Conservation (phyloP, 2,113 vertebrate genomes). For the Cisticola juncidis region DNA sequence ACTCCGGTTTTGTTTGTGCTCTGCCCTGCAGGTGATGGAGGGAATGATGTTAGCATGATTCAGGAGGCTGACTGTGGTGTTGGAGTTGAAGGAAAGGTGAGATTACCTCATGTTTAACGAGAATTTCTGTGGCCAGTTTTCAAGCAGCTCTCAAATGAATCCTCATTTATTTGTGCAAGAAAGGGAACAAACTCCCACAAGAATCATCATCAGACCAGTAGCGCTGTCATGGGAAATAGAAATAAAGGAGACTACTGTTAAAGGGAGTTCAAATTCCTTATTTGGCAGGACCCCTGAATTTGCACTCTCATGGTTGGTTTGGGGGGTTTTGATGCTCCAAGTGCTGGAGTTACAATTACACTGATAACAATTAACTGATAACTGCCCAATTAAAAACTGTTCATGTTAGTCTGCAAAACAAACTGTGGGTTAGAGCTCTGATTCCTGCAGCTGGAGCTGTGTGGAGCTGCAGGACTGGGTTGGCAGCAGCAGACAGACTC, state of each 20-base stretch:
- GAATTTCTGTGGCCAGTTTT: not conserved
- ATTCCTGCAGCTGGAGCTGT: not conserved
- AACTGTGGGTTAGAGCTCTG: not conserved
- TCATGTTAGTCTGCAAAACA: not conserved
- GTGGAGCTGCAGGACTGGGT: not conserved
- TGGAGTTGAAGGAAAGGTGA: slow-evolving; percentile 98
- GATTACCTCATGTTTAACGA: slow-evolving; percentile 30
- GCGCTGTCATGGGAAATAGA: not conserved
- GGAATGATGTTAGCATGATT: slow-evolving; percentile 99
- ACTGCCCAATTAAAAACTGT: too few species aligned
- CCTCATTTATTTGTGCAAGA: not conserved
- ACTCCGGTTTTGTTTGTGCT: not conserved
- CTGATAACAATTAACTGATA: too few species aligned
- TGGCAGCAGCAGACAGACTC: not conserved
- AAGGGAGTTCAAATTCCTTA: not conserved
- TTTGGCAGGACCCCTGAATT: not conserved
- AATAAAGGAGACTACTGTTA: not conserved
- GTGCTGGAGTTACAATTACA: not conserved
- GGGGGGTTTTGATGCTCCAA: not conserved
- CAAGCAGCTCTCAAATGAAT: not conserved
- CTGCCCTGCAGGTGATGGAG: slow-evolving; percentile 87
- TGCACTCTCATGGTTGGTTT: not conserved
- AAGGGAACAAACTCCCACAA: not conserved
- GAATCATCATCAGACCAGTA: not conserved
- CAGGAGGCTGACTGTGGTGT: slow-evolving; percentile 98